A percentile compares a stretch with the other conserved stretches of the same genome.
These are phyloP conservation scores for Scomber japonicus DNA, from an alignment of 2,113 vertebrate genomes.

Conservation along the genomic window DNA sequence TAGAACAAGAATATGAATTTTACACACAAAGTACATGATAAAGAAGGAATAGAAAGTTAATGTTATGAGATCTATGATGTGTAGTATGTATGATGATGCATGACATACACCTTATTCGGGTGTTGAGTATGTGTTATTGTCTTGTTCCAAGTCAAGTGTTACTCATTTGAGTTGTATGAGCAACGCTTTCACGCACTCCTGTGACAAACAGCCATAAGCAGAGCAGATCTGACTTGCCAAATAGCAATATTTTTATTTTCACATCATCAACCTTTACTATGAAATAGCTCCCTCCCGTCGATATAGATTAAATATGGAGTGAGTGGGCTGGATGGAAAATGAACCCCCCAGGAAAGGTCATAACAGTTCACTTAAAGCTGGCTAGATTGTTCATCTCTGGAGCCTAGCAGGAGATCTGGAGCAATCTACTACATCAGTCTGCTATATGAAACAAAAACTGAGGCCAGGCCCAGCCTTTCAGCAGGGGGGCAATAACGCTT, in stretches of 20 bases:
- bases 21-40: neutral
- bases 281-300: slow-evolving; percentile 17
- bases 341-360: slow-evolving; percentile 55
- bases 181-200: neutral
- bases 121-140: neutral
- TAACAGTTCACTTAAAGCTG: slow-evolving; percentile 67
- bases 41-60: slow-evolving; percentile 17
- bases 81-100: slow-evolving; percentile 7
- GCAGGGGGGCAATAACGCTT: slow-evolving; percentile 73
- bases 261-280: slow-evolving; percentile 18
- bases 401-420: slow-evolving; percentile 68
- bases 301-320: slow-evolving; percentile 52
- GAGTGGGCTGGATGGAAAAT: slow-evolving; percentile 49
- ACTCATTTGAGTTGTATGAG: neutral
- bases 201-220: neutral
- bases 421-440: slow-evolving; percentile 66
- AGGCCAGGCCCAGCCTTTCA: slow-evolving; percentile 51
- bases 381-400: slow-evolving; percentile 74
- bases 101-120: neutral
- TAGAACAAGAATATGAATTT: neutral
- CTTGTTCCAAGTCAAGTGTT: neutral
- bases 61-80: slow-evolving; percentile 17
- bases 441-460: slow-evolving; percentile 66
- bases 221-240: neutral
- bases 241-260: slow-evolving; percentile 16